Evolutionary conservation across 2,113 vertebrate genomes (phyloP).

Genomic region (Stigmatopora argus): DNA sequence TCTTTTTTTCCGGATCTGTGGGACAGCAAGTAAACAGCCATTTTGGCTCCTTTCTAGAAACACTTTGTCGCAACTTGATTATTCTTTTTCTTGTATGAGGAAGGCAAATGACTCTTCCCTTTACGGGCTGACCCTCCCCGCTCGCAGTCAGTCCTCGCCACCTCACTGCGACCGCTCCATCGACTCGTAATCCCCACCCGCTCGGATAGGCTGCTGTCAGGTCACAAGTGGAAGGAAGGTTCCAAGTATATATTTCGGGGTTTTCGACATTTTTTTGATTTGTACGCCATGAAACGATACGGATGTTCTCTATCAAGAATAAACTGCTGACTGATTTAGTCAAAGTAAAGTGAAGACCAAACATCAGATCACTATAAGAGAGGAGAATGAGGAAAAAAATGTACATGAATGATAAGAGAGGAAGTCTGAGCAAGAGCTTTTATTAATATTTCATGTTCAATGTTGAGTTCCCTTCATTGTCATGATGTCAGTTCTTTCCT

Average conservation of each 20-base stretch:
- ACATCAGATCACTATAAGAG: neutral
- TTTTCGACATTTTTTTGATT: conserved; percentile 17
- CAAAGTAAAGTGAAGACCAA: neutral
- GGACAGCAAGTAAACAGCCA: conserved; percentile 49
- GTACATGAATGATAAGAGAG: neutral
- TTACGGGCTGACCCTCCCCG: conserved; percentile 38
- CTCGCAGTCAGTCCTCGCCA: conserved; percentile 38
- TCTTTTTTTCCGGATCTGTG: conserved; percentile 38
- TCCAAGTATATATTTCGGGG: conserved; percentile 19
- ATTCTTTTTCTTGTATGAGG: conserved; percentile 53
- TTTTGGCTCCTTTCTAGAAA: conserved; percentile 58
- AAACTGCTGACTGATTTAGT: neutral
- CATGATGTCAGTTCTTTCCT: conserved; percentile 8
- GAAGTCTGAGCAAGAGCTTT: neutral
- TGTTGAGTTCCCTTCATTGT: conserved; percentile 23
- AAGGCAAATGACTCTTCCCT: conserved; percentile 40
- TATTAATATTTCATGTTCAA: conserved; percentile 24
- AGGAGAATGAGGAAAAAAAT: neutral
- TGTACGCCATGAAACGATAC: conserved; percentile 37
- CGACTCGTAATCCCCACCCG: conserved; percentile 15
- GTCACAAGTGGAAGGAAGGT: conserved; percentile 41
- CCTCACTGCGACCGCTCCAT: conserved; percentile 33
- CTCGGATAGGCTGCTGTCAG: neutral
- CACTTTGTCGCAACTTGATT: conserved; percentile 51
- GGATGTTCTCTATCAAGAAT: conserved; percentile 37